Base-by-base conservation (phyloP, 2,888 invertebrate species). In the Callinectes sapidus region DNA sequence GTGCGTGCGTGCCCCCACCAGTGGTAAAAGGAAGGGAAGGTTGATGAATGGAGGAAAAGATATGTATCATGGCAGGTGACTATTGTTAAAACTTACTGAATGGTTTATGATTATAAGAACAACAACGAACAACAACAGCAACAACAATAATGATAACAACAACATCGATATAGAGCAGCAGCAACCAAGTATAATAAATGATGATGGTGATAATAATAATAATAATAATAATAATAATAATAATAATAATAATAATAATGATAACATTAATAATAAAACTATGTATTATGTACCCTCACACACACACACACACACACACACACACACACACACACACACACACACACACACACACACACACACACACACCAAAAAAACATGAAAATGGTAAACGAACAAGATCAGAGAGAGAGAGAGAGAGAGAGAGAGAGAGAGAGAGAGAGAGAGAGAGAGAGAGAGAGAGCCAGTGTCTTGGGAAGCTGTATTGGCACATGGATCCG, bases 291-390 rank as follows among this genome's bases (percentile, higher is more conserved):
- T 61, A 23, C 18, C 61, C 18, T 61, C 23, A 77, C 77, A 77
- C 77, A 77, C 77, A 77, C 77, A 77, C 77, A 77, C 77, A 77
- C 77, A 77, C 77, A 77, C 77, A 77, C 77, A 77, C 77, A 77
- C 77, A 77, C 77, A 77, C 77, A 77, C 77, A 77, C 23, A 77
- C 28, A 77, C 28, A 77, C 6, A 77, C 77, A 77, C n/a, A 48
- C 14, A n/a, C 18, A 42, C 18, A n/a, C 18, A n/a, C 18, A 39
- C 16, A n/a, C 10, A 10, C 42, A 42, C 42, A 42, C 42, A 18
- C 6, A 39, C 10, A 48, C 71, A 18, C 18, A n/a, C n/a, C 6
- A 71, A 71, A 71, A 28, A 71, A 28, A 71, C 71, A 71, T 71
- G 18, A 6, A 6, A n/a, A 71, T 6, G 1, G n/a, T 28, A n/a